A percentile compares a stretch with the other conserved stretches of the same genome.
These are phyloP conservation scores for Epinephelus awoara DNA, from an alignment of 2,797 vertebrate species.

Conservation along the genomic window DNA sequence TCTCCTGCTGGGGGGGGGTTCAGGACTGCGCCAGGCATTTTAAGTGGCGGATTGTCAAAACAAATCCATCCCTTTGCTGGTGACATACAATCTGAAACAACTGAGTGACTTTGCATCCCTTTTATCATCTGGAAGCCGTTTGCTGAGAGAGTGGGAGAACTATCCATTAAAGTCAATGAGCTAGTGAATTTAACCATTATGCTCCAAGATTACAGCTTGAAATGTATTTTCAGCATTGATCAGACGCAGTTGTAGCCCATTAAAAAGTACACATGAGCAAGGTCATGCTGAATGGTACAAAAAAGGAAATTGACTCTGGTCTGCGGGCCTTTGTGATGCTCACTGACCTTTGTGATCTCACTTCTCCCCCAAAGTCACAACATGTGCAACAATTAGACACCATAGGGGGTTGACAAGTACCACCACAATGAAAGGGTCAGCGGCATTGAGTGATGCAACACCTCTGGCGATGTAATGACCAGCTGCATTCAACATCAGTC, in stretches of 20 bases:
- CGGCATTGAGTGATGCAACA: conserved; percentile 53
- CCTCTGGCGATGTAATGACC: conserved; percentile 63
- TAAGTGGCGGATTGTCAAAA: conserved; percentile 54
- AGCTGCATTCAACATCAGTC: conserved; percentile 56
- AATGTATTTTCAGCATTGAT: conserved; percentile 17
- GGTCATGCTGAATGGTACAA: conserved; percentile 17
- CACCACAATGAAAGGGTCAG: conserved; percentile 45
- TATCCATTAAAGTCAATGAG: conserved; percentile 14
- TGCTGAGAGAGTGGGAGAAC: background rate
- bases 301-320: conserved; percentile 32
- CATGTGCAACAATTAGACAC: conserved; percentile 41
- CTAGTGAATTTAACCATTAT: conserved; percentile 4
- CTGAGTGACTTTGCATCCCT: conserved; percentile 20
- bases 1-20: conserved; percentile 25
- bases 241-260: conserved; percentile 2
- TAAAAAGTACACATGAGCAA: conserved; percentile 19
- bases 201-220: background rate
- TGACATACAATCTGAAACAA: conserved; percentile 36
- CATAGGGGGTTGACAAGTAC: conserved; percentile 25
- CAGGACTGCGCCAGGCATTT: conserved; percentile 40
- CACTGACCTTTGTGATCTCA: conserved; percentile 43
- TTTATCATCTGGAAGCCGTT: conserved; percentile 9
- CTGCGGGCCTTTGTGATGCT: conserved; percentile 43
- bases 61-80: conserved; percentile 30
- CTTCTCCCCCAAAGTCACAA: conserved; percentile 22